These are phyloP conservation scores for Micrasema longulum DNA, from an alignment of 1,140 invertebrate species.

Conservation along the genomic window DNA sequence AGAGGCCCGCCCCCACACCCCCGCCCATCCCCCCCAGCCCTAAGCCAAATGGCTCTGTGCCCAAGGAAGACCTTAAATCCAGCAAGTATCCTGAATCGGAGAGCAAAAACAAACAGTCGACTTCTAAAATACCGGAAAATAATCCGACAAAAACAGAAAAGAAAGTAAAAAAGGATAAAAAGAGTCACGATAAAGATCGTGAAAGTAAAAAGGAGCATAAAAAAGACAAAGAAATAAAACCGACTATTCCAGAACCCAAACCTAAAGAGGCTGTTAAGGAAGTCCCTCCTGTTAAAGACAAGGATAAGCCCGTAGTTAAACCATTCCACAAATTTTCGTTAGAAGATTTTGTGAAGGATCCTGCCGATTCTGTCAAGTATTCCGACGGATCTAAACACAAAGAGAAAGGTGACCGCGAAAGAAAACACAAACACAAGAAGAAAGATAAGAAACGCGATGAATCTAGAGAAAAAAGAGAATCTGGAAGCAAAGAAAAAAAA, in stretches of 20 bases:
- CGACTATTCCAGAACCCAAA: constrained; percentile 58
- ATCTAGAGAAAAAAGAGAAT: constrained; percentile 69
- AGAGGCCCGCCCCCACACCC: constrained; percentile 68
- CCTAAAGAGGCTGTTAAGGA: constrained; percentile 65
- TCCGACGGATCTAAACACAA: constrained; percentile 63
- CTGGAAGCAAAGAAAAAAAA: constrained; percentile 68
- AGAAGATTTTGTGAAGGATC: constrained; percentile 65
- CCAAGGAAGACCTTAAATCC: constrained; percentile 65
- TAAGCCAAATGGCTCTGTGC: constrained; percentile 62
- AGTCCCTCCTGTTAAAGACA: constrained; percentile 52
- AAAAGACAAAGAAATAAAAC: constrained; percentile 62
- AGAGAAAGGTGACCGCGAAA: constrained; percentile 64
- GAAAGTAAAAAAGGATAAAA: constrained; percentile 68
- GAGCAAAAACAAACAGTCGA: constrained; percentile 62
- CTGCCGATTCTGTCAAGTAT: constrained; percentile 59
- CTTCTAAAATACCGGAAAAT: constrained; percentile 62
- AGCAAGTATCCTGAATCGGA: constrained; percentile 59
- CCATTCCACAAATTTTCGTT: constrained; percentile 63
- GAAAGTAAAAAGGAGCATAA: constrained; percentile 68
- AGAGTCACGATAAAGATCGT: constrained; percentile 67
- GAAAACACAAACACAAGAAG: constrained; percentile 68
- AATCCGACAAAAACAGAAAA: constrained; percentile 62
- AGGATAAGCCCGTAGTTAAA: constrained; percentile 60
- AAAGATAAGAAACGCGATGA: constrained; percentile 68
- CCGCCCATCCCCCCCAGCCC: constrained; percentile 50